phyloP scores from a whole-genome alignment of 2,797 vertebrate genomes.

The Pogonophryne albipinna region DNA sequence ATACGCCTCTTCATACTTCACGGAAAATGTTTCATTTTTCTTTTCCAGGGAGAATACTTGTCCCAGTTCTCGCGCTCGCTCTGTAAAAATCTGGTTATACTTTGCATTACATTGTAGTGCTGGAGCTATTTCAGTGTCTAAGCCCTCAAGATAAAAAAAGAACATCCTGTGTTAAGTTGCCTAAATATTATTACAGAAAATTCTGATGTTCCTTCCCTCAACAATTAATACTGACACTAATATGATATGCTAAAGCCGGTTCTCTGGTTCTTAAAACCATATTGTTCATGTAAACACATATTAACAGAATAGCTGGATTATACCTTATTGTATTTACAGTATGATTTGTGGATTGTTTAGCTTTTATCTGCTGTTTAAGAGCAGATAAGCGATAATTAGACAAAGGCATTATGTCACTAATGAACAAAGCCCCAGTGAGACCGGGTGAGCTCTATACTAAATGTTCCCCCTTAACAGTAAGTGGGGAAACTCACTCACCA shows the following conservation, averaged over 20 bases:
- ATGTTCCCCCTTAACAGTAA: conserved; percentile 17
- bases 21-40: conserved; percentile 57
- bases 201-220: conserved; percentile 29
- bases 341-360: conserved; percentile 29
- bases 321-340: conserved; percentile 13
- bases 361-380: conserved; percentile 58
- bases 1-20: conserved; percentile 58
- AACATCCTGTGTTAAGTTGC: conserved; percentile 22
- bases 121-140: conserved; percentile 54
- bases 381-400: conserved; percentile 69
- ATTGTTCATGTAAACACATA: neutral
- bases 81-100: conserved; percentile 34
- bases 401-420: conserved; percentile 53
- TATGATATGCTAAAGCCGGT: neutral
- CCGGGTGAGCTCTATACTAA: conserved; percentile 42
- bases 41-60: conserved; percentile 62
- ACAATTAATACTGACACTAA: conserved; percentile 16
- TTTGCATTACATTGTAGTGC: conserved; percentile 47
- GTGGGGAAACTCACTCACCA: neutral
- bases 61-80: conserved; percentile 43
- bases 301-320: conserved; percentile 26
- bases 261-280: neutral
- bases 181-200: conserved; percentile 31
- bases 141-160: conserved; percentile 44
- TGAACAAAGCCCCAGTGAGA: conserved; percentile 58